Percentiles rank a stretch among this genome's conserved stretches.
Evolutionary conservation across 2,888 invertebrate genomes (phyloP).

Genomic region (Ophion costatus): DNA sequence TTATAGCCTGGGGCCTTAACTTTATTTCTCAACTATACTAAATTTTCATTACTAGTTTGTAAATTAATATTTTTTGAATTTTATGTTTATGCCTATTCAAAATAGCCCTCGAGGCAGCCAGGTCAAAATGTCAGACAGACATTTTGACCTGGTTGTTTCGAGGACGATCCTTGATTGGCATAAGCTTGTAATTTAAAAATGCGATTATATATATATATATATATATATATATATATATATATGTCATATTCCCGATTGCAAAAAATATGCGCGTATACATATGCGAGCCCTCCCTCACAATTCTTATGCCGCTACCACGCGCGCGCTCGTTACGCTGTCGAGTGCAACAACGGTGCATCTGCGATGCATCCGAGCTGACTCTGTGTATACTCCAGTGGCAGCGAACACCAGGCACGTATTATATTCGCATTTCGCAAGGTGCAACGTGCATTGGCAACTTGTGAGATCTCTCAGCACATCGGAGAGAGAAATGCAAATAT

Average conservation of each 20-base stretch:
- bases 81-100: too few species aligned
- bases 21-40: too few species aligned
- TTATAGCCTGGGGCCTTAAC: too few species aligned
- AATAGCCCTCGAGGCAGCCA: too few species aligned
- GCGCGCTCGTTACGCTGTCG: constrained; percentile 57
- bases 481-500: constrained; percentile 45
- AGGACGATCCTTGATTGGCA: too few species aligned
- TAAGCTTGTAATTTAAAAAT: too few species aligned
- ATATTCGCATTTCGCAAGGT: constrained; percentile 54
- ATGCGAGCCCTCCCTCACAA: constrained; percentile 29
- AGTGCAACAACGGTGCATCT: constrained; percentile 56
- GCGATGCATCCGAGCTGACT: constrained; percentile 29
- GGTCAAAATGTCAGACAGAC: too few species aligned
- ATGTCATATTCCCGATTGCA: constrained; percentile 18
- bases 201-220: too few species aligned
- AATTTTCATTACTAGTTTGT: too few species aligned
- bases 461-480: constrained; percentile 36
- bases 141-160: too few species aligned
- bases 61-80: too few species aligned
- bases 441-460: constrained; percentile 48
- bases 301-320: constrained; percentile 36
- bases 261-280: constrained; percentile 7
- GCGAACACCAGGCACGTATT: constrained; percentile 44
- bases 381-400: constrained; percentile 36
- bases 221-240: background rate